Base-by-base conservation (phyloP, 1,140 invertebrate genomes). In the Magallana angulata region DNA sequence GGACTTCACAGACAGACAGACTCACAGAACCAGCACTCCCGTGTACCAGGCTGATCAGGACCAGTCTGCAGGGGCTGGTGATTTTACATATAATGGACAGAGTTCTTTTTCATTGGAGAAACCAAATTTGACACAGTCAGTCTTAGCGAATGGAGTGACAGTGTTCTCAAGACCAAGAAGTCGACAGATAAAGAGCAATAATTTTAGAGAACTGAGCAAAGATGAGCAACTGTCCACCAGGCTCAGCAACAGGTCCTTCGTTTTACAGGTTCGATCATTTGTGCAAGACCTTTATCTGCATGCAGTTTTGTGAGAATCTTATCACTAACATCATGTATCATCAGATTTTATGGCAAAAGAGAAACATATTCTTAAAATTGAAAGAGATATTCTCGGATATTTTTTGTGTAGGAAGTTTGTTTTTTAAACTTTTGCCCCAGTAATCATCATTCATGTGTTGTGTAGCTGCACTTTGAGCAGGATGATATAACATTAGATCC, bases 131-230 rank as follows among this genome's bases (percentile, higher is more conserved):
- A 56, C 80, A 81, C 80, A 81, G 62, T 64, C 64, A 68, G 60
- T 80, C 57, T 57, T 88, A 71, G 18, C 87, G 30, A 88, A 86
- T 62, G 87, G 87, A 48, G 87, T 86, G 14, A 59, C 87, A n/a
- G 87, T 88, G 62, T 88, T 86, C 76, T 86, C 87, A 48, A 68
- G 87, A 76, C 85, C 48, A 16, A 60, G 85, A 57, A 56, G 81
- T 56, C 62, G 82, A 36, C 76, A 82, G 24, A 56, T 86, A 30
- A 88, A 86, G 58, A 60, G n/a, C 11, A 82, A 14, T 30, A 57
- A 83, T 24, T 71, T 71, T 18, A 68, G 60, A 24, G 87, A 88
- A 71, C 85, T 88, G 3, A 85, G 36, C 16, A 88, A 88, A 84
- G 87, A 88, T 9, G 80, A 83, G 60, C 87, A 88, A 24, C 36